Percentiles rank a stretch among this genome's conserved stretches.
phyloP scores from a whole-genome alignment of 1,140 invertebrate genomes.

The Mactra quadrangularis region DNA sequence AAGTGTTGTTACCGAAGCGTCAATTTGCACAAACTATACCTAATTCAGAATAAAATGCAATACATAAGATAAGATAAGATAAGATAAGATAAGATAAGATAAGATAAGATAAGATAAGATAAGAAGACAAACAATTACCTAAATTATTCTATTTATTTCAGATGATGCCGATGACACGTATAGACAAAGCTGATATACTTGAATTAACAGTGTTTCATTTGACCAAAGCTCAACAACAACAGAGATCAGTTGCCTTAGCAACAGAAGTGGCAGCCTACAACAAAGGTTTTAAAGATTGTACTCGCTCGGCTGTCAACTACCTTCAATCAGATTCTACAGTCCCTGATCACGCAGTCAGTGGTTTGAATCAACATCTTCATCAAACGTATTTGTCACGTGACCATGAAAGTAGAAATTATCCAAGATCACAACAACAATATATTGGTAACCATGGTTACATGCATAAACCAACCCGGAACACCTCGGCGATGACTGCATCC shows the following conservation, averaged over 20 bases:
- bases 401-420: background rate
- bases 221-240: conserved; percentile 30
- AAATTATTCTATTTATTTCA: no score
- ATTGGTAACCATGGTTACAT: background rate
- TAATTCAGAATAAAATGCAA: no score
- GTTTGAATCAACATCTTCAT: conserved; percentile 25
- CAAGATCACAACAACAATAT: background rate
- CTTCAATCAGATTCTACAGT: background rate
- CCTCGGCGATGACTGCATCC: no score
- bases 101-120: no score
- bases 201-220: conserved; percentile 33
- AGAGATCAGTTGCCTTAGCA: conserved; percentile 9
- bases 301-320: conserved; percentile 22
- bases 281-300: conserved; percentile 19
- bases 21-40: no score
- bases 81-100: no score
- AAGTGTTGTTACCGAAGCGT: no score
- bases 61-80: no score
- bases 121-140: no score
- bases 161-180: conserved; percentile 29
- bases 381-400: background rate
- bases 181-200: conserved; percentile 42
- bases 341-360: background rate
- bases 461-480: background rate
- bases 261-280: conserved; percentile 21